Percentiles rank a stretch among this genome's conserved stretches.
These are phyloP conservation scores for Metopolophium dirhodum DNA, from an alignment of 1,140 invertebrate species.

Conservation along the genomic window DNA sequence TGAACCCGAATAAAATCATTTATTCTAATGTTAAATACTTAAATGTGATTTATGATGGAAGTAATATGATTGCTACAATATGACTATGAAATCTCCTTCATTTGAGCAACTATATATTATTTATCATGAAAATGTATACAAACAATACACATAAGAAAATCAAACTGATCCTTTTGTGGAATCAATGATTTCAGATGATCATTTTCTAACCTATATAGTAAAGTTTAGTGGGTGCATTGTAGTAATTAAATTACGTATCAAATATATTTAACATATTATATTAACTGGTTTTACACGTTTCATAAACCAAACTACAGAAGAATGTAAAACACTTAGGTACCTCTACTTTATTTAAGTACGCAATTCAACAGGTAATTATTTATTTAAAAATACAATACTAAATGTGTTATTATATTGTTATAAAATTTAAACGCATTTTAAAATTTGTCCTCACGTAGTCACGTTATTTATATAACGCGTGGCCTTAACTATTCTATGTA, in stretches of 20 bases:
- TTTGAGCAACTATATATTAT: background rate
- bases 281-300: background rate
- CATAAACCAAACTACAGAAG: background rate
- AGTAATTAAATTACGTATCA: background rate
- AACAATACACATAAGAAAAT: background rate
- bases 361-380: too few relatives aligned
- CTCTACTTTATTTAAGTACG: too few relatives aligned
- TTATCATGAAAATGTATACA: background rate
- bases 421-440: background rate
- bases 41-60: background rate
- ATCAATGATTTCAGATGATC: background rate
- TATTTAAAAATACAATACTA: background rate
- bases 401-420: background rate
- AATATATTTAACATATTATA: background rate
- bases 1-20: background rate
- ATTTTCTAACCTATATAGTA: background rate
- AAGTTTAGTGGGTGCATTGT: background rate
- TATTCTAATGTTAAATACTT: background rate
- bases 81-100: background rate
- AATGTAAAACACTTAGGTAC: background rate
- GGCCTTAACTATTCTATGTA: background rate
- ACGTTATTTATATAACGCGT: background rate
- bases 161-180: background rate
- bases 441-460: background rate
- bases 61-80: conserved; percentile 5